These are phyloP conservation scores for Mnemiopsis leidyi DNA, from an alignment of 37 sponge, comb jelly and placozoan genomes.

Conservation along the genomic window DNA sequence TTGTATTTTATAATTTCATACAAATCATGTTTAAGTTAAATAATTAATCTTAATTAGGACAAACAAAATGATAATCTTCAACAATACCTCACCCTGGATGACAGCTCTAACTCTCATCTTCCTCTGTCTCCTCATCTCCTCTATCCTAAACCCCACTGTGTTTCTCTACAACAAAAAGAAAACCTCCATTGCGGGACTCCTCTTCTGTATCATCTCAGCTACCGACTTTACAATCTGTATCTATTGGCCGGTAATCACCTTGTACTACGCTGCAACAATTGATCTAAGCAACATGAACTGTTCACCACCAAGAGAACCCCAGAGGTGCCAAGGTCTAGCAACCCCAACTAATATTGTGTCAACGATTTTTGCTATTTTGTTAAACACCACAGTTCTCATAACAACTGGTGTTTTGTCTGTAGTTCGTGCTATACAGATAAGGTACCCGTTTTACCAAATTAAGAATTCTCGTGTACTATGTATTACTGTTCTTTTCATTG, in stretches of 20 bases:
- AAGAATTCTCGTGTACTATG: background rate
- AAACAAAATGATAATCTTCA: background rate
- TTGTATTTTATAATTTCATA: too few relatives aligned
- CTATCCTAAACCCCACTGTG: background rate
- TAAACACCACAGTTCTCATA: background rate
- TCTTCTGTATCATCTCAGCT: background rate
- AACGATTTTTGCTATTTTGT: background rate
- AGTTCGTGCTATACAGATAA: background rate
- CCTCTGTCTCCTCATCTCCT: background rate
- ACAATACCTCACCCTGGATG: background rate
- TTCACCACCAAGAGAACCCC: background rate
- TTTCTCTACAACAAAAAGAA: background rate
- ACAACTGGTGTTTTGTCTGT: background rate
- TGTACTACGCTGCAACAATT: background rate
- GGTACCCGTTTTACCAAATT: background rate
- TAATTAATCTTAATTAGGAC: too few relatives aligned
- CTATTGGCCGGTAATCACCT: background rate
- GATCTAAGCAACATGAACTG: background rate
- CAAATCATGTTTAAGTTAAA: too few relatives aligned
- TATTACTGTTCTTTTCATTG: background rate
- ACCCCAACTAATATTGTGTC: background rate
- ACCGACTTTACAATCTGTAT: background rate
- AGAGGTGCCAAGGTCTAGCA: background rate
- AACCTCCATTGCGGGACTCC: background rate
- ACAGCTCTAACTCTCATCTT: background rate